Evolutionary conservation across 2,888 invertebrate species (phyloP).

Genomic region (Helleia helle): DNA sequence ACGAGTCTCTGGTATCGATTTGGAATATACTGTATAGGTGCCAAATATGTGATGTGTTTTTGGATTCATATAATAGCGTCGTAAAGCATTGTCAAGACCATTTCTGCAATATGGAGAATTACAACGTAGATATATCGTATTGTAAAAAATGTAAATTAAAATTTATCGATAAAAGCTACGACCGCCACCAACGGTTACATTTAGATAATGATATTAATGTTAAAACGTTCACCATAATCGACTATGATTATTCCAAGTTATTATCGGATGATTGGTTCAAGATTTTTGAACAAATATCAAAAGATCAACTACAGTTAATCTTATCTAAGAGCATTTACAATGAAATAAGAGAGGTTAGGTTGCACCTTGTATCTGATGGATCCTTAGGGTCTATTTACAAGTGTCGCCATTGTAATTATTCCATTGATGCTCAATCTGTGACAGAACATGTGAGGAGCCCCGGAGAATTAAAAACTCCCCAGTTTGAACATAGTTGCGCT

Average conservation of each 20-base stretch:
- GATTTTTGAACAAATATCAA: conserved; percentile 29
- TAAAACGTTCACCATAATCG: conserved; percentile 31
- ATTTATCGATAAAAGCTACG: conserved; percentile 30
- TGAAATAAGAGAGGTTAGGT: conserved; percentile 24
- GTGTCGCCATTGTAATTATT: conserved; percentile 28
- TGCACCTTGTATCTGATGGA: conserved; percentile 29
- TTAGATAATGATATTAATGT: conserved; percentile 12
- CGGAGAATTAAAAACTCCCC: conserved; percentile 13
- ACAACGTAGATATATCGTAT: conserved; percentile 19
- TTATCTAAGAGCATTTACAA: conserved; percentile 31
- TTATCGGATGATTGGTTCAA: conserved; percentile 32
- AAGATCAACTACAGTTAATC: conserved; percentile 28
- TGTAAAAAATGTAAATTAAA: conserved; percentile 37
- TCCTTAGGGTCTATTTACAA: conserved; percentile 29
- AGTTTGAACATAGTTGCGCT: conserved; percentile 7
- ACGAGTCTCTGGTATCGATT: conserved; percentile 30
- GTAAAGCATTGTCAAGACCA: conserved; percentile 38
- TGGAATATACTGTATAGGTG: conserved; percentile 46
- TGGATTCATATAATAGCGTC: conserved; percentile 36
- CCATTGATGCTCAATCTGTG: conserved; percentile 16
- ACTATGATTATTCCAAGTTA: conserved; percentile 29
- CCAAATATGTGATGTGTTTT: conserved; percentile 28
- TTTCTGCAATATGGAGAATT: conserved; percentile 20
- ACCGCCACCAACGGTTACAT: conserved; percentile 26
- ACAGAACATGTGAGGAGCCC: conserved; percentile 19